A percentile compares a stretch with the other conserved stretches of the same genome.
These are phyloP conservation scores for Hemicordylus capensis DNA, from an alignment of 2,113 vertebrate species.

Conservation along the genomic window DNA sequence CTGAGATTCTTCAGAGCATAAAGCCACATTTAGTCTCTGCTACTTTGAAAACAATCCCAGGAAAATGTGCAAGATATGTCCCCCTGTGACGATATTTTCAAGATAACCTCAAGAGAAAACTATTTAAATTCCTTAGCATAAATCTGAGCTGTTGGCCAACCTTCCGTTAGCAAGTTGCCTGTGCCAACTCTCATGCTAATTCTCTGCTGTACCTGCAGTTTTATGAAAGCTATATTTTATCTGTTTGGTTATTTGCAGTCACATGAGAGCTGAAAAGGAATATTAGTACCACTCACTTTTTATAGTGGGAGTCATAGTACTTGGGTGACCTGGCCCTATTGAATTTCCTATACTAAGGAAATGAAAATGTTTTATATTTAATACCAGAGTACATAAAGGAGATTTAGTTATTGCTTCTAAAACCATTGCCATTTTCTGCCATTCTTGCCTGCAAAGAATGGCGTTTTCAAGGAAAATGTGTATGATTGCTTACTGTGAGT, in stretches of 20 bases:
- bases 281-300: slow-evolving; percentile 79
- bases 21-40: slow-evolving; percentile 22
- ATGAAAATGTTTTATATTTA: slow-evolving; percentile 82
- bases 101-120: slow-evolving; percentile 77
- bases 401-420: slow-evolving; percentile 72
- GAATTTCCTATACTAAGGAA: slow-evolving; percentile 81
- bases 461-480: slow-evolving; percentile 61
- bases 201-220: slow-evolving; percentile 76
- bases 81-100: slow-evolving; percentile 73
- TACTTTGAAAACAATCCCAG: slow-evolving; percentile 65
- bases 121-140: slow-evolving; percentile 78
- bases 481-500: slow-evolving; percentile 49
- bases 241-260: slow-evolving; percentile 76
- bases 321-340: slow-evolving; percentile 76
- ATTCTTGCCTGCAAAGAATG: slow-evolving; percentile 68
- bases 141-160: slow-evolving; percentile 77
- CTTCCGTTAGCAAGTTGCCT: slow-evolving; percentile 69
- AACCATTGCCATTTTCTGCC: slow-evolving; percentile 63
- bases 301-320: slow-evolving; percentile 73
- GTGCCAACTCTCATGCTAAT: slow-evolving; percentile 76
- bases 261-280: slow-evolving; percentile 73
- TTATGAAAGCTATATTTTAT: slow-evolving; percentile 85
- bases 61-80: slow-evolving; percentile 66
- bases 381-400: slow-evolving; percentile 74
- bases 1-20: slow-evolving; percentile 65